These are phyloP conservation scores for Sepiola atlantica DNA, from an alignment of 2,888 invertebrate genomes.

Conservation along the genomic window DNA sequence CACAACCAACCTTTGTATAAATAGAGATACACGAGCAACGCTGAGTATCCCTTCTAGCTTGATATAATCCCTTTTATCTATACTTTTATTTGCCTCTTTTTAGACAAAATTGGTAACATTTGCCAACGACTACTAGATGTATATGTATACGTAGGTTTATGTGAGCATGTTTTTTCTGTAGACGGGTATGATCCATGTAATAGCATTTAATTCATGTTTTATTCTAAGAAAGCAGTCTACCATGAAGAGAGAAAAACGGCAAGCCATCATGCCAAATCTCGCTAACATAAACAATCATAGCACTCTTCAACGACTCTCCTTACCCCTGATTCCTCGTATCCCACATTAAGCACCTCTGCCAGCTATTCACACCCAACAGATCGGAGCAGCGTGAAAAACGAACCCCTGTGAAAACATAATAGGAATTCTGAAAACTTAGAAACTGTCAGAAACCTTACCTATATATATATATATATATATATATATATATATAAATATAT, in stretches of 20 bases:
- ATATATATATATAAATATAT: neutral
- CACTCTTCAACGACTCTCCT: neutral
- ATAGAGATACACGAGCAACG: too few species aligned
- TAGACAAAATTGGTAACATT: too few species aligned
- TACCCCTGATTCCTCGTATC: neutral
- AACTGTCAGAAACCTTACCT: neutral
- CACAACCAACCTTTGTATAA: too few species aligned
- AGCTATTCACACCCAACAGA: neutral
- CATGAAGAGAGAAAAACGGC: neutral
- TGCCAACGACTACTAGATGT: neutral
- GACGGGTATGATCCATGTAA: neutral
- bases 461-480: neutral
- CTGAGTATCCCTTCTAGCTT: too few species aligned
- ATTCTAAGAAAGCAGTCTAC: neutral
- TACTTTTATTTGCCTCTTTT: too few species aligned
- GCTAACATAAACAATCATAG: neutral
- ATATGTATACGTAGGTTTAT: neutral
- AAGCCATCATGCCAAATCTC: neutral
- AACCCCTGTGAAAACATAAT: conserved; percentile 10
- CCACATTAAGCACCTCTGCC: neutral
- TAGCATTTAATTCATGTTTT: neutral
- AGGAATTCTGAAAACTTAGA: neutral
- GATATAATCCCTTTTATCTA: too few species aligned
- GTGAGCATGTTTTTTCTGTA: neutral
- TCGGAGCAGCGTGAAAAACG: neutral